phyloP scores from a whole-genome alignment of 2,888 invertebrate genomes.

The Andrena dorsata region DNA sequence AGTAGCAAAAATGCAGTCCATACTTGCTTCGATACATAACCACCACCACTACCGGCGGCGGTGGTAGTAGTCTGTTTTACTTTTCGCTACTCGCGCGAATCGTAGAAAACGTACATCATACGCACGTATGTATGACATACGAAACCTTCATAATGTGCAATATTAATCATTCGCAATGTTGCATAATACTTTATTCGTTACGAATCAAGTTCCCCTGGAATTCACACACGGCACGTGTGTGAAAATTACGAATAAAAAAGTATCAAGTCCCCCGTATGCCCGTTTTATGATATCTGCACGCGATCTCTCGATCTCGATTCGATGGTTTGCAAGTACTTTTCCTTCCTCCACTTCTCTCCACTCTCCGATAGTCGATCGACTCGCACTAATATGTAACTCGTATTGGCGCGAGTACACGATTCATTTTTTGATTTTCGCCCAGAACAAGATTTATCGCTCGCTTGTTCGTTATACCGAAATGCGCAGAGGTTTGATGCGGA shows the following conservation, averaged over 20 bases:
- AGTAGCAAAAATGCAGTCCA: no score
- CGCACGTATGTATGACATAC: background rate
- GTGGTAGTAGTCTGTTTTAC: no score
- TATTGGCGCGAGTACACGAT: slow-evolving; percentile 12
- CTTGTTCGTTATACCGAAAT: background rate
- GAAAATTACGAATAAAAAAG: slow-evolving; percentile 2
- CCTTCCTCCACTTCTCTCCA: background rate
- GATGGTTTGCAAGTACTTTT: background rate
- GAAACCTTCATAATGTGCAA: background rate
- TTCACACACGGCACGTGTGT: background rate
- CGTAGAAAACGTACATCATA: background rate
- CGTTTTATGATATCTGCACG: slow-evolving; percentile 20
- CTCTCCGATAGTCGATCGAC: background rate
- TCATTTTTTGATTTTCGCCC: background rate
- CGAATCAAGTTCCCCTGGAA: background rate
- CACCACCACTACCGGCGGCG: background rate
- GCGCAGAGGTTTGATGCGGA: background rate
- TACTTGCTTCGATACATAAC: background rate
- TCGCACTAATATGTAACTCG: background rate
- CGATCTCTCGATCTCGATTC: background rate
- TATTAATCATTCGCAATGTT: background rate
- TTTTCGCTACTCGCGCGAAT: background rate
- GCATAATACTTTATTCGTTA: background rate
- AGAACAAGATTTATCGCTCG: background rate
- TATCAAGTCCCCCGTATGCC: slow-evolving; percentile 8